Evolutionary conservation across 2,888 invertebrate genomes (phyloP).

Genomic region (Synergus umbraculus): DNA sequence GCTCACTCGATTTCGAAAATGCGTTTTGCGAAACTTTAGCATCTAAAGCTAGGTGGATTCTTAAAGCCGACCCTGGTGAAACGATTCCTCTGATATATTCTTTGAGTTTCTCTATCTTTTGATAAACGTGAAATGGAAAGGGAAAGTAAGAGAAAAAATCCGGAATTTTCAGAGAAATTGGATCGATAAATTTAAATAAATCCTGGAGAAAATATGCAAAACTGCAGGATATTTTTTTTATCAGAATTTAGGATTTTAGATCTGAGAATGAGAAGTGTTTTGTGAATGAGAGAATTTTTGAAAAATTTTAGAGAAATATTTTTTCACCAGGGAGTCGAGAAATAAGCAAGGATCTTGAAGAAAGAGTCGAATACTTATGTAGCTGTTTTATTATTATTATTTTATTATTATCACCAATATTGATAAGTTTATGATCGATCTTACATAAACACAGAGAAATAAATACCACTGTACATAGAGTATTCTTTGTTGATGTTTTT

Average conservation of each 20-base stretch:
- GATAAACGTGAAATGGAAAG: constrained; percentile 40
- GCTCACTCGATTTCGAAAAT: not conserved
- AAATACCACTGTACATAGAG: constrained; percentile 75
- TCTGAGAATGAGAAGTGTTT: not conserved
- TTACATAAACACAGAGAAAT: constrained; percentile 65
- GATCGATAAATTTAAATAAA: constrained; percentile 36
- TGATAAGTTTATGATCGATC: constrained; percentile 45
- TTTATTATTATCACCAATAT: constrained; percentile 53
- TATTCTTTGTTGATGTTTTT: constrained; percentile 71
- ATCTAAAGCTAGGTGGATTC: constrained; percentile 19
- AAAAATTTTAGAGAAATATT: constrained; percentile 26
- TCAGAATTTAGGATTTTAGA: not conserved
- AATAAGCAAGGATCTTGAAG: constrained; percentile 2
- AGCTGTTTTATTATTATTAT: constrained; percentile 57
- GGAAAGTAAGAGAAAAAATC: constrained; percentile 43
- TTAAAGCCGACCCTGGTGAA: constrained; percentile 36
- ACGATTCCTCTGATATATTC: constrained; percentile 31
- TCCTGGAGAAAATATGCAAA: constrained; percentile 31
- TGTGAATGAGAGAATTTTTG: constrained; percentile 16
- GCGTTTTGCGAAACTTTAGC: not conserved
- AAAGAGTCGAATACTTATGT: not conserved
- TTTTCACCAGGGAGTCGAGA: constrained; percentile 33
- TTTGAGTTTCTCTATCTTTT: not conserved
- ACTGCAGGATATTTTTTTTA: not conserved
- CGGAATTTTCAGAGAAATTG: constrained; percentile 4